Base-by-base conservation (phyloP, 2,113 vertebrate genomes). In the Tricholaema leucomelas region DNA sequence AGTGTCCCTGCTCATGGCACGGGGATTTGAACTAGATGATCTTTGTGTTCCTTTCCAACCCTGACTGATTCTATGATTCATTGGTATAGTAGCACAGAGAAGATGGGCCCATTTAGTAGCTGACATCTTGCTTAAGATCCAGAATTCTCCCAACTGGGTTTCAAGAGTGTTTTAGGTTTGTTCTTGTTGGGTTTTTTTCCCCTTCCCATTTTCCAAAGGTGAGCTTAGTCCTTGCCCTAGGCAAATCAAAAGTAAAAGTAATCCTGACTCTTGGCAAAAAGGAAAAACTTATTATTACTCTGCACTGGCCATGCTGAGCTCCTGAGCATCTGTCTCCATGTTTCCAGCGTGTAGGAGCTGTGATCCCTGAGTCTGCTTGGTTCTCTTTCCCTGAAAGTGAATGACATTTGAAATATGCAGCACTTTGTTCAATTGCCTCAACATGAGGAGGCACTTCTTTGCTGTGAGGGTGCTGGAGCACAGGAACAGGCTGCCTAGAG, bases 41-140 rank as follows among this genome's bases (percentile, higher is more conserved):
- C n/a, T n/a, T n/a, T n/a, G n/a, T n/a, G n/a, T n/a, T n/a, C n/a
- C n/a, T n/a, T n/a, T n/a, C n/a, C n/a, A n/a, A n/a, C n/a, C n/a
- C n/a, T n/a, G n/a, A n/a, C n/a, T n/a, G n/a, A n/a, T n/a, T n/a
- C n/a, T n/a, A n/a, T n/a, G n/a, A n/a, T n/a, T n/a, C n/a, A n/a
- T n/a, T 52, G 6, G 5, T 46, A 10, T 52, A 82, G 36, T 6
- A 36, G 3, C 20, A 8, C 6, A 52, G 44, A 63, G 59, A 36
- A 0, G 1, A 63, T 13, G 5, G 11, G 19, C 6, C 6, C 30
- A 7, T 63, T 87, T 36, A 50, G 4, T 1, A 4, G 31, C 44
- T 33, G 21, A 31, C 11, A 55, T 50, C 24, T 61, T 70, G 28
- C 15, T 50, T 44, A 52, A 66, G 28, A 59, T 15, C 8, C 12